Evolutionary conservation across 2,888 invertebrate species (phyloP), one percentile per base, ranked within the genome.

Genomic region (Conops quadrifasciatus): DNA sequence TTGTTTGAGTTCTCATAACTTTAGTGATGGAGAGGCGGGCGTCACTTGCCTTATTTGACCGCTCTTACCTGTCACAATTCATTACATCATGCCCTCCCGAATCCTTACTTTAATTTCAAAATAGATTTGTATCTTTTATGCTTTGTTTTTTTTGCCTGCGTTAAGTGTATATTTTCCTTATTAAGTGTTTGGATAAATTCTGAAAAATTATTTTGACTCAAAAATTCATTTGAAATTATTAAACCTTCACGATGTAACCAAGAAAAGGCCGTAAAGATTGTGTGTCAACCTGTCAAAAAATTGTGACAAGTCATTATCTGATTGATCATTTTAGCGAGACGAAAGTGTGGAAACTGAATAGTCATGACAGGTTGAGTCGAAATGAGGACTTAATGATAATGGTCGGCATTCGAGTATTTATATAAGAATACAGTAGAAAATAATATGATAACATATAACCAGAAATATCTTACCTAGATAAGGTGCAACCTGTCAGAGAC

Each of bases 151-250:
- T 36, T 36, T 36, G 9, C 36, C 26, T 26, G 19, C n/a, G 7
- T 49, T 66, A 70, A 62, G 26, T 63, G 67, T 72, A 72, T 72
- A 70, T 64, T 59, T 63, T 58, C 62, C 15, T 45, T 49, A 60
- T 68, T 49, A 13, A 58, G 26, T 58, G 47, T 28, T 26, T 15
- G 45, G 11, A 24, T 24, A 24, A 51, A 53, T 71, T 65, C 58
- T 67, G 64, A 28, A 65, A 64, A 71, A 64, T 68, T 26, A 26
- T 58, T 73, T 71, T 64, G 67, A 59, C 64, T 64, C 60, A 67
- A 56, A 30, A 53, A 56, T 56, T 71, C 63, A 43, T 28, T 58
- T 15, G 15, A 28, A 58, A 28, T 58, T 58, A 58, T 58, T 58
- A 58, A 58, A 28, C 58, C 58, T 28, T 24, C 16, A 16, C 4